These are phyloP conservation scores for Gadopsis bispinosus DNA, from an alignment of 2,797 vertebrate genomes.

Conservation along the genomic window DNA sequence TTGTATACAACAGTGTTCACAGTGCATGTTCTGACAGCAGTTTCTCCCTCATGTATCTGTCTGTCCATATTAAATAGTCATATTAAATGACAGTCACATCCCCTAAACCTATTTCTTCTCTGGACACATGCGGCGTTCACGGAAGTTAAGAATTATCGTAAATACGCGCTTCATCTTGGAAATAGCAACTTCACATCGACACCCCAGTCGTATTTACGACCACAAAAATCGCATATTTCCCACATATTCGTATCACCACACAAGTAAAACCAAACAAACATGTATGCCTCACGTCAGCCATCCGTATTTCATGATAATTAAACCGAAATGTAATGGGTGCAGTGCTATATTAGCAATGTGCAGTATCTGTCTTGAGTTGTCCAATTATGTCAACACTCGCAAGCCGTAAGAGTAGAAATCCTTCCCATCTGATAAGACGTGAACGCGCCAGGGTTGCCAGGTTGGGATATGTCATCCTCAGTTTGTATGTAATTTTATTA, in stretches of 20 bases:
- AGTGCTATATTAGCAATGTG: background rate
- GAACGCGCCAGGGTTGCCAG: slow-evolving; percentile 47
- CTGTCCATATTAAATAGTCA: background rate
- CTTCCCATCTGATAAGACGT: rapidly evolving
- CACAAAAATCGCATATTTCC: background rate
- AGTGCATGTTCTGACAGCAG: no score
- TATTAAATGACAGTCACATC: background rate
- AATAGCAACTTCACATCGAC: background rate
- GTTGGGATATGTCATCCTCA: slow-evolving; percentile 1
- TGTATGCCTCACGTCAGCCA: background rate
- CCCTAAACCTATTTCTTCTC: background rate
- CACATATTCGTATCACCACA: background rate
- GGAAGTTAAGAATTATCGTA: background rate
- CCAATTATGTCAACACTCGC: background rate
- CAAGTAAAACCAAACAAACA: background rate
- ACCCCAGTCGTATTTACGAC: background rate
- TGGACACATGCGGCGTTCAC: background rate
- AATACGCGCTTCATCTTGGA: background rate
- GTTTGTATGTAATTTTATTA: background rate
- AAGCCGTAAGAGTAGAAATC: background rate
- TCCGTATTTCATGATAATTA: background rate
- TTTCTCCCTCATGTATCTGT: background rate
- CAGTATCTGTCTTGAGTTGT: background rate
- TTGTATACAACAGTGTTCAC: background rate
- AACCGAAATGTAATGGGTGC: background rate